A percentile compares a stretch with the other conserved stretches of the same genome.
Conservation (phyloP, 92 coral and sea anemone genomes). For the Phenganax marumi region DNA sequence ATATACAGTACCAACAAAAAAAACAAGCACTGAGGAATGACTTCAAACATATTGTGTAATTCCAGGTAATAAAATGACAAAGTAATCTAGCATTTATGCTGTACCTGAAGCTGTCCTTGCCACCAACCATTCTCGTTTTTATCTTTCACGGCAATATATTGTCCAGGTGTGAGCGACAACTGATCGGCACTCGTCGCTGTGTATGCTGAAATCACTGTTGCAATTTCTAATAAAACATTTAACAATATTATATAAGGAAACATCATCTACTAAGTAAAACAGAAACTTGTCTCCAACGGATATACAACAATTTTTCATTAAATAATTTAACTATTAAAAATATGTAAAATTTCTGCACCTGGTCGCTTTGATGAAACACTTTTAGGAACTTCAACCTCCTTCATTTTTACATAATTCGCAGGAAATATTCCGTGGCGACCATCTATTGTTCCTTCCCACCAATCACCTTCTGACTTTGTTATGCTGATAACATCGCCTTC, state of each 20-base stretch:
- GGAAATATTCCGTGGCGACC: conserved; percentile 87
- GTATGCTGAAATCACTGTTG: conserved; percentile 79
- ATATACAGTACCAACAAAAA: too few relatives aligned
- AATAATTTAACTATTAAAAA: too few relatives aligned
- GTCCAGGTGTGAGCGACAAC: conserved; percentile 88
- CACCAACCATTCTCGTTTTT: conserved; percentile 94
- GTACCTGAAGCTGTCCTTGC: conserved; percentile 98
- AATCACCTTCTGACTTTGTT: conserved; percentile 80
- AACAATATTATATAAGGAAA: too few relatives aligned
- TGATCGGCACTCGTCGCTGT: conserved; percentile 85
- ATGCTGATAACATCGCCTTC: conserved; percentile 83
- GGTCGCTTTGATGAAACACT: conserved; percentile 81
- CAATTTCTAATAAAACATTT: conserved; percentile 64
- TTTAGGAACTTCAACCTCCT: conserved; percentile 78
- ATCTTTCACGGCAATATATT: conserved; percentile 76
- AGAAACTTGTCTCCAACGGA: too few relatives aligned
- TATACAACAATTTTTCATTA: too few relatives aligned
- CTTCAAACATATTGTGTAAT: not conserved
- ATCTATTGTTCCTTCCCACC: conserved; percentile 91
- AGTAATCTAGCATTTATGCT: not conserved
- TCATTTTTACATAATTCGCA: conserved; percentile 91
- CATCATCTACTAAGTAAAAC: too few relatives aligned
- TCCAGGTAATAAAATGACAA: not conserved
- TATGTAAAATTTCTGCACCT: conserved; percentile 50
- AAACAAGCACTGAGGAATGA: not conserved